Evolutionary conservation across 2,888 invertebrate species (phyloP), one percentile per base, ranked within the genome.

Genomic region (Meloe dianella): DNA sequence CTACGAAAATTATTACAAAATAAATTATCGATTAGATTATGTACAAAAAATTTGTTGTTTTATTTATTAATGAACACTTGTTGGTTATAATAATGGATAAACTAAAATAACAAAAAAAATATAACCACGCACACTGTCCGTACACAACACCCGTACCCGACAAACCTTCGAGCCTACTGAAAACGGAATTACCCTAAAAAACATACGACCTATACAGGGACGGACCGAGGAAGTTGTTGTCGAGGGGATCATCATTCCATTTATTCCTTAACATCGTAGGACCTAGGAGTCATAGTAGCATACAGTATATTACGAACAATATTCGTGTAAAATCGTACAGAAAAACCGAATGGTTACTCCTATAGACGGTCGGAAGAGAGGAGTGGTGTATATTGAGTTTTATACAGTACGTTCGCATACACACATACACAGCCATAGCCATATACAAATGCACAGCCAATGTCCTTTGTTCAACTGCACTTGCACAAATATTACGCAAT

Each of bases 141-240:
- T 80, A 77, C 79, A 69, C 77, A 71, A 71, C 78, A 73, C 78
- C 77, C 81, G 78, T 78, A 73, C 74, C 80, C 75, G 74, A 75
- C 72, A 71, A 81, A 78, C 82, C 81, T 81, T 78, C 77, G 74
- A 79, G 74, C 82, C 82, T 66, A 69, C 69, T 63, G 35, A 60
- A 79, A 82, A 79, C 79, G 76, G 75, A 77, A 78, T 79, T 79
- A 84, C 82, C 83, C 82, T 79, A 78, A 79, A n/a, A 81, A 81
- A 71, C 71, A 71, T 71, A 75, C 72, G 68, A 73, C 63, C 62
- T 60, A 63, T 78, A 78, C 77, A 80, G 79, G 78, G 80, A 78
- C 77, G 79, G 75, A 79, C 80, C 78, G 78, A 75, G 22, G 22
- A 22, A 76, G 74, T 74, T 69, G 69, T 74, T 77, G 71, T 71